Evolutionary conservation across 37 sponge, comb jelly and placozoan genomes (phyloP), one percentile per base, ranked within the genome.

Genomic region (Theonella swinhoei): DNA sequence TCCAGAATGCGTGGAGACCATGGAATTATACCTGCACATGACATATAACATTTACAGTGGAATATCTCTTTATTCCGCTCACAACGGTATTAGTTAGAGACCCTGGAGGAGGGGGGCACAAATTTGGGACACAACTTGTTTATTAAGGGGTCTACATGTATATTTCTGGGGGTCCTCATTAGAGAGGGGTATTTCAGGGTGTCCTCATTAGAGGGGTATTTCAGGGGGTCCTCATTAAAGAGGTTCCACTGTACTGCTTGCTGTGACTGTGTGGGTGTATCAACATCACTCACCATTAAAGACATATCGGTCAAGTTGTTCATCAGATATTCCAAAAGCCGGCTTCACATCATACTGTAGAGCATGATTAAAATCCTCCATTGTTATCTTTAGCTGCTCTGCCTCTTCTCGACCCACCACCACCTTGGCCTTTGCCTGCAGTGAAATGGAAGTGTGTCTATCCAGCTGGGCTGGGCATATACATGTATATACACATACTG

Each of bases 331-430:
- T 36, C 96, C 96, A 93, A 93, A 95, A 7, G 96, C 91, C 28
- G 99, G 97, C 80, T 96, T 95, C 28, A 99, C 42, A 68, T 99
- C 99, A 75, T 88, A 72, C 29, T 83, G 75, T 25, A 99, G 74
- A 34, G 97, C 97, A 82, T 88, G 88, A 24, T 90, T 78, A 76
- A 99, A 99, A 83, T 99, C 97, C 1, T 70, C 88, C 58, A 43
- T 88, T 32, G 70, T 80, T 2, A 99, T 89, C 66, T 76, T 76
- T 62, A 99, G 70, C 63, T 87, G 75, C 35, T 91, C 88, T 17
- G 90, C 92, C 37, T 82, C 94, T 39, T 93, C 80, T 17, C 66
- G 72, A 74, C 90, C 88, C n/a, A 98, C 91, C 25, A 76, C 47
- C 68, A 97, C 91, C 74, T 82, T 87, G 59, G 93, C 91, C 26